Percentiles rank a stretch among this genome's conserved stretches.
Conservation (phyloP, 2,888 invertebrate species). For the Ennomos quercinarius region DNA sequence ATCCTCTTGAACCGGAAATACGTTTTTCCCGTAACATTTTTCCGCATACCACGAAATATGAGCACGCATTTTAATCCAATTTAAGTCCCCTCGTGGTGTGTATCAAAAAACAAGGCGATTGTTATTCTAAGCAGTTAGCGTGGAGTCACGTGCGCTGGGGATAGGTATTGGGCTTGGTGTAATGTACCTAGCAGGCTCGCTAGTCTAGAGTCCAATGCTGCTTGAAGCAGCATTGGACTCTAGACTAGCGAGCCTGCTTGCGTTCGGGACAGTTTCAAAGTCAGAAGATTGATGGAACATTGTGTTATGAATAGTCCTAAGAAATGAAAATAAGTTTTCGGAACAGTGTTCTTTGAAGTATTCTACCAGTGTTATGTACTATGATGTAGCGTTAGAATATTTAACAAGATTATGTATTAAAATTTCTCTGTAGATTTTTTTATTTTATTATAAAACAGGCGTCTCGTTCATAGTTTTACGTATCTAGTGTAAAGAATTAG, state of each 20-base stretch:
- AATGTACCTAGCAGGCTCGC: constrained; percentile 41
- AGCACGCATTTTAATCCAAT: constrained; percentile 30
- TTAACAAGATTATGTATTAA: too few relatives aligned
- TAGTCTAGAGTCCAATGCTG: constrained; percentile 4
- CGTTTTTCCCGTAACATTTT: constrained; percentile 23
- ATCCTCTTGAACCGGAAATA: constrained; percentile 22
- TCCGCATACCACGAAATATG: constrained; percentile 24
- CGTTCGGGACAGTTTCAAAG: constrained; percentile 15
- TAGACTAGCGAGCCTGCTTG: too few relatives aligned
- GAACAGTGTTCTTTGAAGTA: too few relatives aligned
- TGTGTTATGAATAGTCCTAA: too few relatives aligned
- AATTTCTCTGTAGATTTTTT: too few relatives aligned
- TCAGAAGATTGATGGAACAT: neutral
- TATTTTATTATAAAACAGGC: too few relatives aligned
- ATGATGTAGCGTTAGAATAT: too few relatives aligned
- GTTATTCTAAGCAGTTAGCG: constrained; percentile 44
- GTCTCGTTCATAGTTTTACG: too few relatives aligned
- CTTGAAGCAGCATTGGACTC: too few relatives aligned
- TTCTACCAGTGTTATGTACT: too few relatives aligned
- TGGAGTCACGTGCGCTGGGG: constrained; percentile 47
- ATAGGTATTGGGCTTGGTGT: constrained; percentile 45
- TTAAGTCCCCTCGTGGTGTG: constrained; percentile 23
- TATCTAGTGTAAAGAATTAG: too few relatives aligned
- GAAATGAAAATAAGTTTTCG: too few relatives aligned
- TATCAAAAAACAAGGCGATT: constrained; percentile 34